phyloP scores from a whole-genome alignment of 2,888 invertebrate species.

The Eremobia ochroleuca region DNA sequence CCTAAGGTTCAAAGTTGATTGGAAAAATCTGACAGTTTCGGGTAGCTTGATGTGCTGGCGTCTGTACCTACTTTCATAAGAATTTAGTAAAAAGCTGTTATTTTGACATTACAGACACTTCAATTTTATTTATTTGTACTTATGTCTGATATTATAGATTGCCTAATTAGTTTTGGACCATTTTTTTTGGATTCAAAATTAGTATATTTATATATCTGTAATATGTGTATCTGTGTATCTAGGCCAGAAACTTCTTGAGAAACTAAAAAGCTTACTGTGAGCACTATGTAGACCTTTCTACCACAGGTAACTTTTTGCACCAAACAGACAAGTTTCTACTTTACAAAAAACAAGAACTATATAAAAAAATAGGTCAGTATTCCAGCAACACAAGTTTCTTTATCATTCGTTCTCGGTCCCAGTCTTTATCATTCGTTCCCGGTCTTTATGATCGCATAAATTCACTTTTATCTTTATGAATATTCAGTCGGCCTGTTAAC shows the following conservation, averaged over 20 bases:
- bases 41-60: too few relatives aligned
- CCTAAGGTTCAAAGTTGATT: too few relatives aligned
- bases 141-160: background rate
- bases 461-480: constrained; percentile 87
- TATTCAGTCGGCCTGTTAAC: constrained; percentile 80
- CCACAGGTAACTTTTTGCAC: background rate
- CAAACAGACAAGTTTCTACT: constrained; percentile 5
- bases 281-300: too few relatives aligned
- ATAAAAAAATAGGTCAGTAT: constrained; percentile 66
- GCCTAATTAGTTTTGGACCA: background rate
- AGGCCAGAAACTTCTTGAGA: background rate
- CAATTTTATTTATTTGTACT: too few relatives aligned
- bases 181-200: too few relatives aligned
- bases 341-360: constrained; percentile 23
- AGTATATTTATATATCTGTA: background rate
- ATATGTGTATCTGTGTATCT: too few relatives aligned
- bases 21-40: too few relatives aligned
- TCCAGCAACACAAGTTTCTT: constrained; percentile 78
- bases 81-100: too few relatives aligned
- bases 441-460: constrained; percentile 85
- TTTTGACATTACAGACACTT: too few relatives aligned
- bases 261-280: background rate
- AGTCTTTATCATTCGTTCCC: constrained; percentile 76
- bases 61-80: too few relatives aligned
- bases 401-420: constrained; percentile 74